Conservation (phyloP, 2,888 invertebrate species). For the Hydriomena furcata region DNA sequence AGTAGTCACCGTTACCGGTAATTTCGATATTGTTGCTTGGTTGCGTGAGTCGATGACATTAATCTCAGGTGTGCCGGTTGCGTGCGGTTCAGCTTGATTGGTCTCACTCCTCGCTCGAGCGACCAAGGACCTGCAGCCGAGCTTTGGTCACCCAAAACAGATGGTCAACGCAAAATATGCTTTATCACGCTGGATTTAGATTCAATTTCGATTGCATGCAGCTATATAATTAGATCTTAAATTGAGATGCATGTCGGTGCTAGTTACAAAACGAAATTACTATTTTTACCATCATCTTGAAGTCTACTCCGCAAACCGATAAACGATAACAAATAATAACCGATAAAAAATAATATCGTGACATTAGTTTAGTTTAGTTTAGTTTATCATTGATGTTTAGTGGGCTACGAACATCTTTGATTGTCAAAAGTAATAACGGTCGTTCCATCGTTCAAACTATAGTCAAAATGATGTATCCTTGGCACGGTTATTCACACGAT, state of each 20-base stretch:
- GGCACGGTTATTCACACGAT: too few species aligned
- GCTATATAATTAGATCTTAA: neutral
- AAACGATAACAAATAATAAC: too few species aligned
- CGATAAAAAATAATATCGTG: too few species aligned
- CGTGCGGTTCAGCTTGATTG: slow-evolving; percentile 63
- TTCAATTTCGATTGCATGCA: neutral
- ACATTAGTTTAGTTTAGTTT: too few species aligned
- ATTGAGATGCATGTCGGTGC: neutral
- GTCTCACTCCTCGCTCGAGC: slow-evolving; percentile 42
- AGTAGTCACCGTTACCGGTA: slow-evolving; percentile 46
- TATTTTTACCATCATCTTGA: too few species aligned
- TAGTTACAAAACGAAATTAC: too few species aligned
- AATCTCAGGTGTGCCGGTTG: slow-evolving; percentile 42
- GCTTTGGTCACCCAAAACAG: slow-evolving; percentile 1
- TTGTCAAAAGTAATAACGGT: too few species aligned
- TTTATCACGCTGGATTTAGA: neutral
- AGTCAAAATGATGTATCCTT: too few species aligned
- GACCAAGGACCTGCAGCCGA: slow-evolving; percentile 43
- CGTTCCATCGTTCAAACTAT: too few species aligned
- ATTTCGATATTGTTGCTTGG: slow-evolving; percentile 46
- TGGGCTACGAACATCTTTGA: too few species aligned
- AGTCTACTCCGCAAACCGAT: too few species aligned
- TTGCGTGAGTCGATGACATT: slow-evolving; percentile 58
- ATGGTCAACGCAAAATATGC: neutral
- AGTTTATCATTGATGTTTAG: too few species aligned